phyloP scores from a whole-genome alignment of 2,113 vertebrate species.

The Puma concolor region DNA sequence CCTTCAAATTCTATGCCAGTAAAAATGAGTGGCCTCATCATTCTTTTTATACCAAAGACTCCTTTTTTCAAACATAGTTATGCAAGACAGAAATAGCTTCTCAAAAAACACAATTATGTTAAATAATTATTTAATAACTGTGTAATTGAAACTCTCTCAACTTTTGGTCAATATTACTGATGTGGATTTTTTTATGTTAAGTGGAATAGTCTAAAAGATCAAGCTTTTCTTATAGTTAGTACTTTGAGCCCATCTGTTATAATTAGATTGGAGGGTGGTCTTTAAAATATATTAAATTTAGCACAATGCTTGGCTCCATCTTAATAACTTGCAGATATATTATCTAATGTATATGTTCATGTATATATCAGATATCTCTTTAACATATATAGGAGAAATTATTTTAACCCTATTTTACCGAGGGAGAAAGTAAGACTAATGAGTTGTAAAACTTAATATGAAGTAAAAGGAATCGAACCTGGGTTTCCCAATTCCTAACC shows the following conservation, averaged over 20 bases:
- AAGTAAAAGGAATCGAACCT: background rate
- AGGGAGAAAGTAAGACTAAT: background rate
- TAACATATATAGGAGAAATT: background rate
- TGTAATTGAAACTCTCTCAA: constrained; percentile 27
- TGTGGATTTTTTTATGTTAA: constrained; percentile 39
- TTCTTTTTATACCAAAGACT: background rate
- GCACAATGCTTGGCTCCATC: background rate
- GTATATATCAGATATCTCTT: constrained; percentile 20
- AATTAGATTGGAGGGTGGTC: background rate
- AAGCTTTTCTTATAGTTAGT: background rate
- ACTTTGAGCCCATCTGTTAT: background rate
- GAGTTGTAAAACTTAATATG: background rate
- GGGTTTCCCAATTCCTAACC: background rate
- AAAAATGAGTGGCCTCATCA: background rate
- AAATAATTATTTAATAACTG: constrained; percentile 47
- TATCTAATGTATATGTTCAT: background rate
- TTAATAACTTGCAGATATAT: background rate
- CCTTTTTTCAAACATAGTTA: background rate
- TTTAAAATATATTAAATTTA: constrained; percentile 37
- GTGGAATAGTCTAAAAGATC: background rate
- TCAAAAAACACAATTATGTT: background rate
- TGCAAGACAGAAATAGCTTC: background rate
- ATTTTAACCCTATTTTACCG: constrained; percentile 32
- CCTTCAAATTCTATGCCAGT: background rate
- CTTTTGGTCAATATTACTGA: constrained; percentile 33